Evolutionary conservation across 2,113 vertebrate genomes (phyloP), one percentile per base, ranked within the genome.

Genomic region (Tor tambroides): DNA sequence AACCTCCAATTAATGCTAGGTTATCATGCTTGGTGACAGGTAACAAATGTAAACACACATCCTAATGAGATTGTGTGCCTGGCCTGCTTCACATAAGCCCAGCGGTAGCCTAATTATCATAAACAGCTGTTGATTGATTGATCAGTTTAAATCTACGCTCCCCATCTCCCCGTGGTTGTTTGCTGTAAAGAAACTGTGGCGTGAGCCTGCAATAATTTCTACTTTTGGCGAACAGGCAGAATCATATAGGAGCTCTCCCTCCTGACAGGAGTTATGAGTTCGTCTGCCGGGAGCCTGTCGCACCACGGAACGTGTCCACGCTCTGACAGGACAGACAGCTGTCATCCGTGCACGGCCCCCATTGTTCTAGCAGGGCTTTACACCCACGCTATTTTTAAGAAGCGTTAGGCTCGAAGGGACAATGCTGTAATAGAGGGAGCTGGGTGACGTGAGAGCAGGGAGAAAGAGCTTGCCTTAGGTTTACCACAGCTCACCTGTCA

Each of bases 241-340:
- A 41, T 6, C 30, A 61, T 85, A 28, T 75, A 85, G 69, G 26
- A 21, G 30, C 77, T 54, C 19, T 80, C 8, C 30, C 12, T 85
- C 46, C 43, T 88, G 83, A 43, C 19, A 46, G 54, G 21, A 83
- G 43, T 61, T 84, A 38, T 56, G 67, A 59, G 35, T 71, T 51
- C 0, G 38, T 80, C 30, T 65, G 84, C 43, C 54, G 77, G 84
- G 88, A 59, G 59, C 23, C 2, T 51, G 59, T 63, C 2, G 19
- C 69, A 21, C 41, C 28, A 32, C 26, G 19, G 46, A 59, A 54
- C 59, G 80, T 79, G 46, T 90, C 78, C 51, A 2, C 46, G 11
- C 35, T 76, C 30, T 79, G 43, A 87, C 69, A 51, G 75, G 89
- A 91, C 51, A 76, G 86, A 89, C 65, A 88, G 88, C 85, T 86